Evolutionary conservation across 2,113 vertebrate species (phyloP).

Genomic region (Isichthys henryi): DNA sequence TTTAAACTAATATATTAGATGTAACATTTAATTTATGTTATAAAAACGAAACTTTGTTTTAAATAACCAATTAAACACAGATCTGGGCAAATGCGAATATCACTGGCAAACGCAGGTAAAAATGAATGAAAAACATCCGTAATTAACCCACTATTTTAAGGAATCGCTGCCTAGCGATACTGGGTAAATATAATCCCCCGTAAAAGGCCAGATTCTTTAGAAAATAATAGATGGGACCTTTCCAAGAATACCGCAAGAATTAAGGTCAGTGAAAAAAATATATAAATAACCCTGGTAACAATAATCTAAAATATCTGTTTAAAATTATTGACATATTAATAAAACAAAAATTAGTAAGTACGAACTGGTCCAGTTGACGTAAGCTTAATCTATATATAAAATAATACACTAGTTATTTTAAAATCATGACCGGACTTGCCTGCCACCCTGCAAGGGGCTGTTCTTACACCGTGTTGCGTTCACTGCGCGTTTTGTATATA

Average conservation of each 20-base stretch:
- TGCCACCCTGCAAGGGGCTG: background rate
- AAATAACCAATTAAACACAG: background rate
- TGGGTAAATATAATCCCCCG: background rate
- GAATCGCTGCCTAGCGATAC: background rate
- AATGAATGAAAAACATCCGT: background rate
- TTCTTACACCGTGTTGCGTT: background rate
- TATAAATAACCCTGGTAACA: background rate
- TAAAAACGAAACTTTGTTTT: background rate
- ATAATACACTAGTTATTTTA: constrained; percentile 2
- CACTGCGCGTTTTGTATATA: background rate
- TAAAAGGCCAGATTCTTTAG: background rate
- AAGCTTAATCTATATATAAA: background rate
- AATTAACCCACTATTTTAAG: background rate
- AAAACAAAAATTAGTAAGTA: background rate
- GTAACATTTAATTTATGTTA: background rate
- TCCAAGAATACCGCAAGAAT: background rate
- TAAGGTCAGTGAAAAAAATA: background rate
- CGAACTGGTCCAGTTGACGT: background rate
- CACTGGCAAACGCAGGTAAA: background rate
- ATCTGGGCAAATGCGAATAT: background rate
- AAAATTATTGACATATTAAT: background rate
- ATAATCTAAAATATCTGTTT: background rate
- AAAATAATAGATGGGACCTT: background rate
- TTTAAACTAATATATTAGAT: background rate
- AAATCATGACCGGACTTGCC: constrained; percentile 15